phyloP scores from a whole-genome alignment of 2,797 vertebrate species.

The Rhabdomys pumilio region DNA sequence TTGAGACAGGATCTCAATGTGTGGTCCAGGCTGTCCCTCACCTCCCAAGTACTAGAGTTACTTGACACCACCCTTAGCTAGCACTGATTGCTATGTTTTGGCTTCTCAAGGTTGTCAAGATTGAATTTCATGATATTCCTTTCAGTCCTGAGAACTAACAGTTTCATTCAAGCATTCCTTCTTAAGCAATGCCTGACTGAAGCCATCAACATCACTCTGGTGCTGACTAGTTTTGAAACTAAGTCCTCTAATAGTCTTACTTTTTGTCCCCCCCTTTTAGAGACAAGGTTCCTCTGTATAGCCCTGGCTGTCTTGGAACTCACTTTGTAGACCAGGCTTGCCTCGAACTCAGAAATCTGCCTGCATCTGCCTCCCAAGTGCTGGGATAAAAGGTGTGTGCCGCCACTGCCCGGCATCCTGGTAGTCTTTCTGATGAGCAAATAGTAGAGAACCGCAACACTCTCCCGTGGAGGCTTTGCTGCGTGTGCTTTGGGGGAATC shows the following conservation, averaged over 20 bases:
- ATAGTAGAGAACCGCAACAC: not conserved
- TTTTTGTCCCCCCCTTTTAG: too few relatives aligned
- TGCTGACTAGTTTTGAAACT: constrained; percentile 42
- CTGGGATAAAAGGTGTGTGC: too few relatives aligned
- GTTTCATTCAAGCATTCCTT: constrained; percentile 45
- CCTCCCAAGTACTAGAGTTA: not conserved
- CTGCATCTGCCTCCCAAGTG: too few relatives aligned
- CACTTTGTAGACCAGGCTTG: too few relatives aligned
- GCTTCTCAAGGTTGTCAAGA: constrained; percentile 1
- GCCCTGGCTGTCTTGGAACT: too few relatives aligned
- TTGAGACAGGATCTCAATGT: not conserved
- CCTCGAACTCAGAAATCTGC: too few relatives aligned
- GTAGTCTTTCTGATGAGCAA: constrained; percentile 42
- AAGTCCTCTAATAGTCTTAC: not conserved
- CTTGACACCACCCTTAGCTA: not conserved
- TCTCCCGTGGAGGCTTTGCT: constrained; percentile 36
- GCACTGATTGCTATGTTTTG: constrained; percentile 21
- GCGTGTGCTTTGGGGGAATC: not conserved
- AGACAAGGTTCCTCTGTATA: too few relatives aligned
- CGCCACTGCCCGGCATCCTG: too few relatives aligned
- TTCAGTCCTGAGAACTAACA: not conserved
- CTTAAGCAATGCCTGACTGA: constrained; percentile 20
- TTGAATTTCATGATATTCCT: constrained; percentile 48
- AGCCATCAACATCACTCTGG: not conserved
- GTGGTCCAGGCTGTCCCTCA: not conserved